These are phyloP conservation scores for Bembecia ichneumoniformis DNA, from an alignment of 2,888 invertebrate species.

Conservation along the genomic window DNA sequence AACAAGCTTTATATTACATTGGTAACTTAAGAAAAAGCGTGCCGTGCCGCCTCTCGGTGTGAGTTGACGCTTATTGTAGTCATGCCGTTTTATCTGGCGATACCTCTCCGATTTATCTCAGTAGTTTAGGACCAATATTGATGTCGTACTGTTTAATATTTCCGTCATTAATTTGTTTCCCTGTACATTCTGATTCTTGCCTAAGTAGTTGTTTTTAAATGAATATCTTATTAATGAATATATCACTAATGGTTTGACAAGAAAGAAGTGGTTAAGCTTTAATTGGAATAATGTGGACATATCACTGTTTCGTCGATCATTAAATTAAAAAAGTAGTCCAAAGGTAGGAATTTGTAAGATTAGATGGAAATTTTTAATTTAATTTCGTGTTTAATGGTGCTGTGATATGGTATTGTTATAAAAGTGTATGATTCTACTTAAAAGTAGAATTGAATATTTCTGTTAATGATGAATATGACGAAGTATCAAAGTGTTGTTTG, in stretches of 20 bases:
- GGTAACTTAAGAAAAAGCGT: background rate
- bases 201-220: slow-evolving; percentile 17
- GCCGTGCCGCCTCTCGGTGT: no score
- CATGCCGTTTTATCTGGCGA: slow-evolving; percentile 12
- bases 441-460: background rate
- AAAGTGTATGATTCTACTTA: slow-evolving; percentile 11
- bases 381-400: slow-evolving; percentile 39
- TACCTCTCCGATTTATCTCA: slow-evolving; percentile 36
- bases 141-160: slow-evolving; percentile 34
- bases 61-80: no score
- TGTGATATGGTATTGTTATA: slow-evolving; percentile 55
- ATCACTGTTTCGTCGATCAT: slow-evolving; percentile 30
- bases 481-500: background rate
- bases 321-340: slow-evolving; percentile 28
- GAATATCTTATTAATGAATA: background rate
- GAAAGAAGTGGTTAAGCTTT: slow-evolving; percentile 35
- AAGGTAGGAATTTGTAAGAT: slow-evolving; percentile 22
- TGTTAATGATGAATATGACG: background rate
- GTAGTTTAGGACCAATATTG: slow-evolving; percentile 34
- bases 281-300: slow-evolving; percentile 49
- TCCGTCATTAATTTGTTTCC: slow-evolving; percentile 39
- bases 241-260: slow-evolving; percentile 18
- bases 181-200: slow-evolving; percentile 26
- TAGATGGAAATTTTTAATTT: slow-evolving; percentile 16
- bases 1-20: background rate